Base-by-base conservation (phyloP, 2,888 invertebrate genomes). In the Drosophila pseudotalamancana region DNA sequence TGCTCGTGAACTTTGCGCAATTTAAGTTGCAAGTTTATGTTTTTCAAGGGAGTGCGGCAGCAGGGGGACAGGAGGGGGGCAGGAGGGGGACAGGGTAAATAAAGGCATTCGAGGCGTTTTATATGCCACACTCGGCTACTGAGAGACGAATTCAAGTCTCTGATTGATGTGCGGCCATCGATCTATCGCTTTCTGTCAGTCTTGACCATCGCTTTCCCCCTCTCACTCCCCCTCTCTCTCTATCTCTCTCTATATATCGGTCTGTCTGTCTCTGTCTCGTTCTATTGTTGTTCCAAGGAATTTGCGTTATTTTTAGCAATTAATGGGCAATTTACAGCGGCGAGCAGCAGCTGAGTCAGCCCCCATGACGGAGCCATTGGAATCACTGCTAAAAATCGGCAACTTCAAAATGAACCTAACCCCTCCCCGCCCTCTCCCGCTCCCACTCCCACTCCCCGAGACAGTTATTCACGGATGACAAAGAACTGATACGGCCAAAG, bases 1-100 rank as follows among this genome's bases (percentile, higher is more conserved):
- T 72, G 80, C 75, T 83, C 66, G 66, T 84, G 81, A 84, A 81
- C 84, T 82, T 81, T 81, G 69, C 66, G 62, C 78, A 76, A 71
- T 75, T 72, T 43, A 53, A 55, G 61, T 59, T 67, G 64, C 78
- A 70, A 59, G 70, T 76, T 75, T 63, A 61, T 67, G 68, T 56
- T 59, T 51, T 21, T 8, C 11, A n/a, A n/a, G n/a, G n/a, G n/a
- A n/a, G n/a, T n/a, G n/a, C n/a, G n/a, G n/a, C n/a, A n/a, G n/a
- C n/a, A n/a, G n/a, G n/a, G n/a, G n/a, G n/a, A n/a, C n/a, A n/a
- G n/a, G n/a, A n/a, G n/a, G n/a, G n/a, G n/a, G n/a, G n/a, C n/a
- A n/a, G n/a, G 43, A n/a, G 43, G 18, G 29, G 35, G 32, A 29
- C 40, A 21, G 56, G 34, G 46, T 76, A 63, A 77, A 74, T 67